Base-by-base conservation (phyloP, 2,888 invertebrate genomes). In the Mylabris sibirica region DNA sequence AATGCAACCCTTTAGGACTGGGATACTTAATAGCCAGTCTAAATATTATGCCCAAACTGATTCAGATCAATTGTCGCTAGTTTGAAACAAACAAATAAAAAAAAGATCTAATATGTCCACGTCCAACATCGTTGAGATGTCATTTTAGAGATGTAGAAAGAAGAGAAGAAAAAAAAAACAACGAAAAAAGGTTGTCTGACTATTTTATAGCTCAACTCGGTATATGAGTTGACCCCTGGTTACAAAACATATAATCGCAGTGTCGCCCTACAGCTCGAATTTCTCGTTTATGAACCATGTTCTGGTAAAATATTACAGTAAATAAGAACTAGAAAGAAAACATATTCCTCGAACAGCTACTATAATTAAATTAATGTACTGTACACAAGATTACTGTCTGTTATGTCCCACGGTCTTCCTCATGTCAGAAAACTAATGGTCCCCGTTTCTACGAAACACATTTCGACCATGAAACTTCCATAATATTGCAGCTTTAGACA, bases 311-410 rank as follows among this genome's bases (percentile, higher is more conserved):
- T 71, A 71, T 71, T 35, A 70, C 63, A 60, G 59, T 38, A 35
- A 60, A 70, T 65, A 68, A 65, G 61, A 68, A 65, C 60, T 59
- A 64, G 62, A 35, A 70, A 68, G 68, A 72, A 70, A 73, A 76
- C 71, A 75, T 74, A 75, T 77, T 75, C 77, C 68, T 66, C 68
- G 74, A 78, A 72, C 71, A 68, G 70, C 70, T 69, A 68, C 71
- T 73, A 73, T 73, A 77, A 76, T 77, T 76, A 78, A 78, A 76
- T 79, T 78, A 77, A 79, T 78, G 77, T 75, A 74, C 72, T 76
- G 76, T 75, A 73, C 75, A 76, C 74, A 68, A 71, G 71, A 71
- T 66, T 71, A 44, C 64, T 68, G 66, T 71, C 70, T 65, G 53
- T 53, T 60, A 65, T 71, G 66, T 71, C 71, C 71, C 71, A 71